Percentiles rank a stretch among this genome's conserved stretches.
These are phyloP conservation scores for Tinea semifulvella DNA, from an alignment of 2,888 invertebrate species.

Conservation along the genomic window DNA sequence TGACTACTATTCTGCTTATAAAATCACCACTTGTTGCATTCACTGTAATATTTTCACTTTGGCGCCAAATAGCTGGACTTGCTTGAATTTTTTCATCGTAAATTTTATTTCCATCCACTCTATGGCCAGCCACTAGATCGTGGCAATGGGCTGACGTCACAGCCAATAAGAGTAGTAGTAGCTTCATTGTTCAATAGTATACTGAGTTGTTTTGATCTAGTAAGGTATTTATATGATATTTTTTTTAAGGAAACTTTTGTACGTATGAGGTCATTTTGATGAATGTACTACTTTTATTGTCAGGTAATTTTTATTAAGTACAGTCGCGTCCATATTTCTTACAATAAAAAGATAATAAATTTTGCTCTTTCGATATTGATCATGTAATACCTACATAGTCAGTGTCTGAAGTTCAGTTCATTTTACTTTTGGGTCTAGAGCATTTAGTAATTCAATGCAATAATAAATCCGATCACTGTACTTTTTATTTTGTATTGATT, in stretches of 20 bases:
- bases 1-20: constrained; percentile 38
- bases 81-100: constrained; percentile 41
- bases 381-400: no score
- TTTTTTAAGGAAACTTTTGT: constrained; percentile 42
- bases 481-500: no score
- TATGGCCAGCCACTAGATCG: constrained; percentile 34
- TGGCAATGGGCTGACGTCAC: constrained; percentile 31
- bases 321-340: not conserved
- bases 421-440: no score
- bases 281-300: constrained; percentile 5
- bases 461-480: no score
- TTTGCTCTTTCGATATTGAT: no score
- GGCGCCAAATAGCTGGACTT: constrained; percentile 45
- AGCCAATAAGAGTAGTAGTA: constrained; percentile 23
- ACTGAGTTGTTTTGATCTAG: constrained; percentile 18
- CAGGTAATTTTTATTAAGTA: constrained; percentile 2
- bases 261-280: constrained; percentile 29
- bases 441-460: no score
- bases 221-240: constrained; percentile 36
- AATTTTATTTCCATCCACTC: constrained; percentile 31
- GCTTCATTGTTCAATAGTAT: constrained; percentile 28
- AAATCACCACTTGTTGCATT: constrained; percentile 34
- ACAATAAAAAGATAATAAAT: not conserved
- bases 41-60: constrained; percentile 35
- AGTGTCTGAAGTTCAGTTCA: no score